These are phyloP conservation scores for Copidosoma floridanum DNA, from an alignment of 1,140 invertebrate genomes.

Conservation along the genomic window DNA sequence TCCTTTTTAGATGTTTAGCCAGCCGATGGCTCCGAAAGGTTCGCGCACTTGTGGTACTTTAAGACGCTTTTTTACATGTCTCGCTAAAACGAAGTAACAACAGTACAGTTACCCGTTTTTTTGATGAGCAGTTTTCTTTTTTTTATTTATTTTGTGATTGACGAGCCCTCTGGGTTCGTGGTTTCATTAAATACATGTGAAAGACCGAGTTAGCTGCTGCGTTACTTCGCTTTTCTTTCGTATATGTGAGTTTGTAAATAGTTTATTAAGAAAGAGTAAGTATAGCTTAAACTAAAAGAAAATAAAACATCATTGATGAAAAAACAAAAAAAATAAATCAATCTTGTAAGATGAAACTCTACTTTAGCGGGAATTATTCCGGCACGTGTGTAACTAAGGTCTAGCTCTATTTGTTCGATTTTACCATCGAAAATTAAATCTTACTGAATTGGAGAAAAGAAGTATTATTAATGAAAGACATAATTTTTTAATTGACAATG, in stretches of 20 bases:
- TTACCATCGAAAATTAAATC: no score
- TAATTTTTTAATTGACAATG: no score
- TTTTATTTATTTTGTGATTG: no score
- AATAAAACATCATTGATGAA: conserved; percentile 18
- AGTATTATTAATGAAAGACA: no score
- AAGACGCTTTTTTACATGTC: conserved; percentile 9
- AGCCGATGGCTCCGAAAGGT: background rate
- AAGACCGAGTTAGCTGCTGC: no score
- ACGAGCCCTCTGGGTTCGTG: no score
- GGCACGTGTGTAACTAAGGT: no score
- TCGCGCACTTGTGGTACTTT: background rate
- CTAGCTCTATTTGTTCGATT: no score
- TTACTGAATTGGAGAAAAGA: no score
- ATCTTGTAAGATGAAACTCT: conserved; percentile 4
- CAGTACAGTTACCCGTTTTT: background rate
- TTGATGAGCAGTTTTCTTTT: background rate
- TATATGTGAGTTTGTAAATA: conserved; percentile 26
- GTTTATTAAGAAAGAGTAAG: conserved; percentile 17
- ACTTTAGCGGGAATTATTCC: conserved; percentile 14
- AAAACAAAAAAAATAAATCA: conserved; percentile 13
- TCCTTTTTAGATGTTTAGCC: no score
- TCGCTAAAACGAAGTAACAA: conserved; percentile 13
- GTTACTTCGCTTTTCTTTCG: conserved; percentile 14
- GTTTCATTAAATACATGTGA: no score
- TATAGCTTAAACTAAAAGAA: conserved; percentile 20